A percentile compares a stretch with the other conserved stretches of the same genome.
phyloP scores from a whole-genome alignment of 2,113 vertebrate species.

The Atractosteus spatula region DNA sequence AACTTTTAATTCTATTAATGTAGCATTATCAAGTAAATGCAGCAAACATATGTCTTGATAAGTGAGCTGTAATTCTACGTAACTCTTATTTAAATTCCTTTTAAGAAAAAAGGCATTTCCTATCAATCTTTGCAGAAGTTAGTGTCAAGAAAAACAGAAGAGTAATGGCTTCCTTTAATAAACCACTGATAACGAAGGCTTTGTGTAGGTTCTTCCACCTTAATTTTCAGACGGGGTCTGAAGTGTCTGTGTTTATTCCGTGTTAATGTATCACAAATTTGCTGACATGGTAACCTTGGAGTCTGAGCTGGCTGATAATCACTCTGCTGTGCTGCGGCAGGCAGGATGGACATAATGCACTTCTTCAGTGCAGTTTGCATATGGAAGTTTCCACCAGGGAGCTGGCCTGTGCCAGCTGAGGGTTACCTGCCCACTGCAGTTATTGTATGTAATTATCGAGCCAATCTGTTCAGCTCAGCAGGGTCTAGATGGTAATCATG shows the following conservation, averaged over 20 bases:
- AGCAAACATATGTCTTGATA: no score
- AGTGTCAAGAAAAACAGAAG: neutral
- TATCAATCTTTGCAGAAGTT: no score
- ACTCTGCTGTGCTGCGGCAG: constrained; percentile 68
- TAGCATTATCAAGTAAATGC: no score
- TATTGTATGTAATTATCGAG: constrained; percentile 97
- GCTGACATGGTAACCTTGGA: constrained; percentile 83
- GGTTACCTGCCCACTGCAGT: constrained; percentile 89
- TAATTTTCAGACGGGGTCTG: constrained; percentile 55
- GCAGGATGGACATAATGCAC: constrained; percentile 71
- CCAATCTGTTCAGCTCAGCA: constrained; percentile 98
- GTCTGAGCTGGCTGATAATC: constrained; percentile 76
- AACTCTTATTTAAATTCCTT: no score
- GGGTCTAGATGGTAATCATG: constrained; percentile 88
- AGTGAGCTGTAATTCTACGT: no score
- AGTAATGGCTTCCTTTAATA: neutral
- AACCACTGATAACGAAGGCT: neutral
- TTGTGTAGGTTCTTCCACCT: neutral
- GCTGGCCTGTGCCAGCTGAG: constrained; percentile 84
- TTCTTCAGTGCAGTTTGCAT: constrained; percentile 85
- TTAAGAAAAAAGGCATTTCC: no score
- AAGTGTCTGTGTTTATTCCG: constrained; percentile 84
- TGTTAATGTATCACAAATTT: constrained; percentile 86
- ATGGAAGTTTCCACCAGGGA: constrained; percentile 89
- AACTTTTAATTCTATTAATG: no score